These are phyloP conservation scores for Pycnonotus jocosus DNA, from an alignment of 2,113 vertebrate species.

Conservation along the genomic window DNA sequence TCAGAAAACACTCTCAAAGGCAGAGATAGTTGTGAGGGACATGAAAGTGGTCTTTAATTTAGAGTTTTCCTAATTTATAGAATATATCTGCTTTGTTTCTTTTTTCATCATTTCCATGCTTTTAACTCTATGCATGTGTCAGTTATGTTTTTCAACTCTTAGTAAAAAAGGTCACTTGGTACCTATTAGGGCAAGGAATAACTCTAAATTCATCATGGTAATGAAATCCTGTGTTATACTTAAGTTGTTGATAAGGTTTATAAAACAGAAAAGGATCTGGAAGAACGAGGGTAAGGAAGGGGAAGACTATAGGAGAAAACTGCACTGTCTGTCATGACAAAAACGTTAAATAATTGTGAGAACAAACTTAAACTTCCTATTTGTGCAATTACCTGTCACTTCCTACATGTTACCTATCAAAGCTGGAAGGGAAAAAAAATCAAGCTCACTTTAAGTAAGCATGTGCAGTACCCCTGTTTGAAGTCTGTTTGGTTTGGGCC, in stretches of 20 bases:
- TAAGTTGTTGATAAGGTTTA: background rate
- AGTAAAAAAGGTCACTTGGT: background rate
- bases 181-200: background rate
- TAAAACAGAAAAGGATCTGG: background rate
- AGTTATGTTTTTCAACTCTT: background rate
- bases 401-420: background rate
- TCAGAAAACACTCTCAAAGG: background rate
- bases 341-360: background rate
- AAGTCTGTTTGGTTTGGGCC: background rate
- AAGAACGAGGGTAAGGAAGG: background rate
- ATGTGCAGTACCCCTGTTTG: fast-evolving
- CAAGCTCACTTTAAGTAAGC: background rate
- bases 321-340: background rate
- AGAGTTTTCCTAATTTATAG: background rate
- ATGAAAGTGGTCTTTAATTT: background rate
- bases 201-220: background rate
- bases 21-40: background rate
- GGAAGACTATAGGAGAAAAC: background rate
- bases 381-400: background rate
- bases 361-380: background rate
- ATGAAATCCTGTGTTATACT: background rate
- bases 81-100: background rate
- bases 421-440: background rate
- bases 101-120: background rate
- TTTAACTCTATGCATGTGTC: background rate